phyloP scores from a whole-genome alignment of 2,797 vertebrate species.

The Otolemur crassicaudatus region DNA sequence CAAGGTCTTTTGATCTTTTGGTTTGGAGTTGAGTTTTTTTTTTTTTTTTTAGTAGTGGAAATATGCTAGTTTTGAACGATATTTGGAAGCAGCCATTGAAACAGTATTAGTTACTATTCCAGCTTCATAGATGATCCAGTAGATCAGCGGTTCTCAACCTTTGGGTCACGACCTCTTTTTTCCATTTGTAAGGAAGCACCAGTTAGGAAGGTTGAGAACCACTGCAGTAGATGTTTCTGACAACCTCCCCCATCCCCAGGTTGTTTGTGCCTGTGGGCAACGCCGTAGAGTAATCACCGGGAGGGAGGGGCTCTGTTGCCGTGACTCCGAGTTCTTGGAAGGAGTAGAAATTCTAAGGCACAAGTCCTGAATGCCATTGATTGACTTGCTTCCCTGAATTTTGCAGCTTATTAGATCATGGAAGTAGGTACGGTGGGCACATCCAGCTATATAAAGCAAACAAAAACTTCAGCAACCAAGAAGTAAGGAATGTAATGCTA shows the following conservation, averaged over 20 bases:
- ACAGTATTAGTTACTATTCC: neutral
- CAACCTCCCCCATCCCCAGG: no score
- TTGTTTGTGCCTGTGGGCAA: neutral
- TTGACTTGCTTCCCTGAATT: neutral
- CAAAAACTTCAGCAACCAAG: neutral
- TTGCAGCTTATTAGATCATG: neutral
- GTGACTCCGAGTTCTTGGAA: neutral
- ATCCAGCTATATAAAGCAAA: neutral
- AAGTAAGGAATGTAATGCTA: neutral
- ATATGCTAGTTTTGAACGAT: neutral
- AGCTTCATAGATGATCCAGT: neutral
- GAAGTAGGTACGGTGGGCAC: neutral
- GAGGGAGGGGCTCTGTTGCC: neutral
- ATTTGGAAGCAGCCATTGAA: neutral
- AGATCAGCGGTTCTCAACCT: no score
- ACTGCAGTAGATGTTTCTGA: neutral
- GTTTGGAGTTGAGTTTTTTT: conserved; percentile 15
- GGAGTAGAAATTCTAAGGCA: neutral
- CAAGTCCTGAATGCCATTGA: neutral
- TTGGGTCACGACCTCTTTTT: no score
- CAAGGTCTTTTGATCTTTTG: neutral
- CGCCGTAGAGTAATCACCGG: neutral
- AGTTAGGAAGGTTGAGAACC: no score
- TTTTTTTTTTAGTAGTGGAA: neutral
- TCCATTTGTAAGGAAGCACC: no score